phyloP scores from a whole-genome alignment of 2,113 vertebrate genomes.

The Ariopsis seemanni region DNA sequence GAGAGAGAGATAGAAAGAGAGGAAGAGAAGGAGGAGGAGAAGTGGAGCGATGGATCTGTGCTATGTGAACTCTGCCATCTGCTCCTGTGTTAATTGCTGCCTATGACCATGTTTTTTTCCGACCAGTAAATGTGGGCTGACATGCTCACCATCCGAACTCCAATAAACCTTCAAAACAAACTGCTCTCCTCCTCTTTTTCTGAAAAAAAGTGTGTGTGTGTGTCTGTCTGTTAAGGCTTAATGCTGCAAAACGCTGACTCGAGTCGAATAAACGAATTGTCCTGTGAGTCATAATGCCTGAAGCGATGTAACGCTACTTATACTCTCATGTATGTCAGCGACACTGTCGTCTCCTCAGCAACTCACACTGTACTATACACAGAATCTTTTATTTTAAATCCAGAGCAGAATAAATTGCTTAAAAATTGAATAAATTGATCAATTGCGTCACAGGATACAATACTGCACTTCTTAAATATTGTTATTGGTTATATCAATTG shows the following conservation, averaged over 20 bases:
- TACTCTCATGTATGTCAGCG: not conserved
- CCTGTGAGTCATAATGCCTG: constrained; percentile 3
- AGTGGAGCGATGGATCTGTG: constrained; percentile 23
- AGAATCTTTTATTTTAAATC: not conserved
- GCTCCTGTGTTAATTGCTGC: constrained; percentile 68
- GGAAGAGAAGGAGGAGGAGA: not conserved
- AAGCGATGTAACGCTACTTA: constrained; percentile 17
- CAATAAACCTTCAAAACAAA: not conserved
- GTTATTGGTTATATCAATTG: not conserved
- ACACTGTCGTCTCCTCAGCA: not conserved
- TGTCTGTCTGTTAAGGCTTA: not conserved
- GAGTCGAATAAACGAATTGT: constrained; percentile 18
- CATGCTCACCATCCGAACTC: constrained; percentile 8
- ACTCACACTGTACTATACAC: not conserved
- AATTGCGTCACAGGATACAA: not conserved
- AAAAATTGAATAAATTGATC: not conserved
- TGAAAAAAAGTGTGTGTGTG: not conserved
- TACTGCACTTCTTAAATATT: not conserved
- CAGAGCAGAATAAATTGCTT: not conserved
- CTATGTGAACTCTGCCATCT: constrained; percentile 68
- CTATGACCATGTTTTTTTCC: constrained; percentile 68
- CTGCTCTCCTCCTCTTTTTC: not conserved
- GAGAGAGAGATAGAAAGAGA: not conserved
- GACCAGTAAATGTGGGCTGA: constrained; percentile 53
- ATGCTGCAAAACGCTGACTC: constrained; percentile 29